Evolutionary conservation across 2,888 invertebrate genomes (phyloP), one percentile per base, ranked within the genome.

Genomic region (Dryomyza anilis): DNA sequence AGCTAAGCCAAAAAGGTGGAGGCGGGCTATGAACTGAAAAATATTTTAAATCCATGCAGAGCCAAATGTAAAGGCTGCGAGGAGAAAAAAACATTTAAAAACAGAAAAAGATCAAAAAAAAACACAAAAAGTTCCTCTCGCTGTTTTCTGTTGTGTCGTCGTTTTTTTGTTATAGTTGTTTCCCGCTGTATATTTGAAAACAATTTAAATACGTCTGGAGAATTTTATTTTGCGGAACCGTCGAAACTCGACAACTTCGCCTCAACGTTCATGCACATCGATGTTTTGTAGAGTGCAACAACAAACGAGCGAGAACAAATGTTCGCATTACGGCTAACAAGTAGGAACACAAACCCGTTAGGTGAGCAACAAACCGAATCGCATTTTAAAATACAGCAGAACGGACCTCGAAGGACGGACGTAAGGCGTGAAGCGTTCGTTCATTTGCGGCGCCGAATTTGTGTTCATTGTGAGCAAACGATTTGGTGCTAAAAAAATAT

Each of bases 131-230:
- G 46, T 46, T 46, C 25, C 25, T 27, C 19, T 8, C 12, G 6
- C 12, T 33, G 33, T 33, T 33, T n/a, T 45, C 19, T 4, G 45
- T 45, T 45, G n/a, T 45, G 16, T 45, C n/a, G 8, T 43, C n/a
- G n/a, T 45, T 45, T 14, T 45, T 4, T 45, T 3, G n/a, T 45
- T 45, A 8, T 45, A 16, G n/a, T 16, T 53, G 10, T 53, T 29
- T 36, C 43, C 8, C 43, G 62, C 62, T 65, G 66, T 70, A 65
- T 71, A 70, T 69, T 71, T 65, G 64, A 71, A 69, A 71, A 70
- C 69, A 70, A 72, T 71, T 70, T 69, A 67, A 72, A 72, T 67
- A 66, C 69, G 69, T 72, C 59, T 65, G 68, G 58, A 67, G 65
- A 71, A 61, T 72, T 71, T 67, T 71, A 70, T 69, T 65, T 68